phyloP scores from a whole-genome alignment of 2,797 vertebrate species.

The Myotis vivesi region DNA sequence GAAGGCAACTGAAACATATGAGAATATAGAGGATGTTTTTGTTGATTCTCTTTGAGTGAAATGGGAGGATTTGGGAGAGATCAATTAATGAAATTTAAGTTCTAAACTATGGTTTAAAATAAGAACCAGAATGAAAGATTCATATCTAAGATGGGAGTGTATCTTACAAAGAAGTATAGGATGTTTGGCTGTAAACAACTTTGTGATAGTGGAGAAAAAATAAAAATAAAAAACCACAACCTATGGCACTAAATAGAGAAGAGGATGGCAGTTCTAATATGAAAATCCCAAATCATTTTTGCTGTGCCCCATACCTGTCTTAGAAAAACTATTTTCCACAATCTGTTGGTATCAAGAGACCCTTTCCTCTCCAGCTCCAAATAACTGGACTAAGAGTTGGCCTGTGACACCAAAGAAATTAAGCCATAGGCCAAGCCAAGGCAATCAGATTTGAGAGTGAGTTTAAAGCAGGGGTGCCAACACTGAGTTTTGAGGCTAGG shows the following conservation, averaged over 20 bases:
- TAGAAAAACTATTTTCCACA: not conserved
- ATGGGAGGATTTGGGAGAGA: not conserved
- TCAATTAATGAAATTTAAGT: not conserved
- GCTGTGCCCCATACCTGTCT: not conserved
- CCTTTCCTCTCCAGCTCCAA: not conserved
- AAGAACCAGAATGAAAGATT: not conserved
- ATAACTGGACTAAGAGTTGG: not conserved
- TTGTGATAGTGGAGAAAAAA: not conserved
- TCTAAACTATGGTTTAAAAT: constrained; percentile 5
- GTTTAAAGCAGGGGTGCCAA: not conserved
- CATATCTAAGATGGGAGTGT: not conserved
- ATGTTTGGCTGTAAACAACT: not conserved
- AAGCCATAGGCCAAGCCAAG: not conserved
- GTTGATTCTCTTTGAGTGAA: not conserved
- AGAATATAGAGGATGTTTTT: not conserved
- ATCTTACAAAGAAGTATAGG: not conserved
- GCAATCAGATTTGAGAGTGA: not conserved
- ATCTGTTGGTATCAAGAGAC: not conserved
- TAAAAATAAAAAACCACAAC: not conserved
- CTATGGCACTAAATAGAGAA: not conserved
- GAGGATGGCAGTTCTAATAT: not conserved
- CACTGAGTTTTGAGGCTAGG: not conserved
- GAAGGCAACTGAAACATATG: not conserved
- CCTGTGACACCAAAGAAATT: constrained; percentile 2
- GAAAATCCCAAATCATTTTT: not conserved